Evolutionary conservation across 2,888 invertebrate genomes (phyloP).

Genomic region (Ethmia dodecea): DNA sequence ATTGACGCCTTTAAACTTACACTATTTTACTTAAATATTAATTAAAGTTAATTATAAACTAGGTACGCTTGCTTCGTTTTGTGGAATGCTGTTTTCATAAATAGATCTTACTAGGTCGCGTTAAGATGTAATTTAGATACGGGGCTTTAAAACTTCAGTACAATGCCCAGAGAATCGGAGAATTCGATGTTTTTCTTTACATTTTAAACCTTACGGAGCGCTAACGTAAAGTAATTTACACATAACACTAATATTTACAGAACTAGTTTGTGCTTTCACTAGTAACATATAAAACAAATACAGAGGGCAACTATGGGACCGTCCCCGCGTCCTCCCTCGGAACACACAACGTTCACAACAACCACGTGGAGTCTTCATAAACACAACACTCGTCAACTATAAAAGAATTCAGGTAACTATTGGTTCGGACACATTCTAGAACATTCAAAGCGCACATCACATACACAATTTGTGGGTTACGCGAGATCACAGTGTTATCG

Average conservation of each 20-base stretch:
- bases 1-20: constrained; percentile 68
- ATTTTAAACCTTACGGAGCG: constrained; percentile 43
- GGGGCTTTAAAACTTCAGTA: constrained; percentile 66
- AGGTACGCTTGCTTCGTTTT: constrained; percentile 60
- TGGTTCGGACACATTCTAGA: constrained; percentile 57
- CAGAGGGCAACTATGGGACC: not conserved
- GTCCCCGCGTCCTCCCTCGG: not conserved
- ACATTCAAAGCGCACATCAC: constrained; percentile 72
- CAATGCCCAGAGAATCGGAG: constrained; percentile 61
- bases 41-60: constrained; percentile 52
- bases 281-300: constrained; percentile 45
- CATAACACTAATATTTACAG: constrained; percentile 72
- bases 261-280: constrained; percentile 71
- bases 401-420: constrained; percentile 58
- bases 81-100: constrained; percentile 73
- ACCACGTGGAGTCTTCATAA: constrained; percentile 35
- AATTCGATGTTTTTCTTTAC: constrained; percentile 71
- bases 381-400: constrained; percentile 47
- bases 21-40: constrained; percentile 46
- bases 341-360: constrained; percentile 30
- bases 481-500: constrained; percentile 71
- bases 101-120: constrained; percentile 56
- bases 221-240: constrained; percentile 66
- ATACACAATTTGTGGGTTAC: constrained; percentile 56
- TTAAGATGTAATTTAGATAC: constrained; percentile 39